These are phyloP conservation scores for Pyrocoelia pectoralis DNA, from an alignment of 2,888 invertebrate species.

Conservation along the genomic window DNA sequence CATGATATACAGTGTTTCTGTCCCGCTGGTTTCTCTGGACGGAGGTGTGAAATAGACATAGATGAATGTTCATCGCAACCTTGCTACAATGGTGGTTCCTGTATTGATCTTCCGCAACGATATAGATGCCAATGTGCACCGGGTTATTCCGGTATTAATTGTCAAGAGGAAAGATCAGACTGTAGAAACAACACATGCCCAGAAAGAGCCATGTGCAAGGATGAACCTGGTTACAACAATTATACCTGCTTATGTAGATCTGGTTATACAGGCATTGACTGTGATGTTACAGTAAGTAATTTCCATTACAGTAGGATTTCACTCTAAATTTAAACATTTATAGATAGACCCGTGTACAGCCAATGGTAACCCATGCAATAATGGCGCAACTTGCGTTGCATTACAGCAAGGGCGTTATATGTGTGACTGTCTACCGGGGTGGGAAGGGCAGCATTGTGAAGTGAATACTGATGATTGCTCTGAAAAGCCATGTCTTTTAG, in stretches of 20 bases:
- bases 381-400: slow-evolving; percentile 88
- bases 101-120: slow-evolving; percentile 91
- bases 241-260: slow-evolving; percentile 92
- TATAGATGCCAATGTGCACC: slow-evolving; percentile 88
- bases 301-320: too few species aligned
- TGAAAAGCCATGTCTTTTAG: slow-evolving; percentile 89
- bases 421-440: slow-evolving; percentile 95
- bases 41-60: slow-evolving; percentile 92
- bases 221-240: slow-evolving; percentile 88
- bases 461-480: slow-evolving; percentile 93
- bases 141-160: slow-evolving; percentile 92
- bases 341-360: slow-evolving; percentile 90
- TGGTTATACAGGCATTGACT: slow-evolving; percentile 93
- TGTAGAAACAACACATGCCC: slow-evolving; percentile 91
- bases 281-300: slow-evolving; percentile 83
- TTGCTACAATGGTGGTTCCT: slow-evolving; percentile 92
- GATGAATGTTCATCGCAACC: slow-evolving; percentile 95
- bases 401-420: slow-evolving; percentile 91
- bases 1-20: slow-evolving; percentile 92
- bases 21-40: slow-evolving; percentile 93
- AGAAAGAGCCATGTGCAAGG: slow-evolving; percentile 96
- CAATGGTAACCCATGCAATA: slow-evolving; percentile 89
- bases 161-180: slow-evolving; percentile 92
- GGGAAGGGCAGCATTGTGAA: slow-evolving; percentile 97
- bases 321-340: slow-evolving; percentile 45